A percentile compares a stretch with the other conserved stretches of the same genome.
Evolutionary conservation across 2,888 invertebrate genomes (phyloP).

Genomic region (Drosophila anomelani): DNA sequence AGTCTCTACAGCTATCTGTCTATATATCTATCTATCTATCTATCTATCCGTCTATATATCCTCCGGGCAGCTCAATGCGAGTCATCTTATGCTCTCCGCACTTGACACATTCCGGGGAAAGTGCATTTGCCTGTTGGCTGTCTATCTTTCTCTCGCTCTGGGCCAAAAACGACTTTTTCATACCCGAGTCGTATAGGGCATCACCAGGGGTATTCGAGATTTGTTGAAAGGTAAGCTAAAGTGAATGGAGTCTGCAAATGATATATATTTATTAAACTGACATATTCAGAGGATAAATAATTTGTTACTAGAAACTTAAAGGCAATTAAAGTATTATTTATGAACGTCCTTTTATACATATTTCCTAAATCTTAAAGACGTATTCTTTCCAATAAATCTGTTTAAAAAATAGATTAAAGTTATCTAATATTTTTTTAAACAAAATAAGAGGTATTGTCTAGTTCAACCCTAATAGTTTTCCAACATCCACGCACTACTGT

Average conservation of each 20-base stretch:
- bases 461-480: background rate
- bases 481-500: conserved; percentile 20
- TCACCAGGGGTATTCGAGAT: background rate
- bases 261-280: background rate
- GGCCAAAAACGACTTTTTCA: conserved; percentile 34
- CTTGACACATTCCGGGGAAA: conserved; percentile 44
- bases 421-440: background rate
- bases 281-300: no score
- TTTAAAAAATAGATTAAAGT: no score
- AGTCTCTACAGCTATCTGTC: conserved; percentile 37
- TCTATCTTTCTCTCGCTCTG: conserved; percentile 51
- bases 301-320: no score
- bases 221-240: background rate
- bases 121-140: conserved; percentile 67
- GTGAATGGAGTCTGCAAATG: background rate
- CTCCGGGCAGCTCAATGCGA: conserved; percentile 39
- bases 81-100: conserved; percentile 43
- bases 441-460: background rate
- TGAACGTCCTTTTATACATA: no score
- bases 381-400: no score
- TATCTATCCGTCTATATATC: conserved; percentile 38
- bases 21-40: conserved; percentile 33
- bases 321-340: no score
- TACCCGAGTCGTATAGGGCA: background rate
- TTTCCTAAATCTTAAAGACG: no score